Conservation (phyloP, 2,888 invertebrate genomes). For the Griposia aprilina region DNA sequence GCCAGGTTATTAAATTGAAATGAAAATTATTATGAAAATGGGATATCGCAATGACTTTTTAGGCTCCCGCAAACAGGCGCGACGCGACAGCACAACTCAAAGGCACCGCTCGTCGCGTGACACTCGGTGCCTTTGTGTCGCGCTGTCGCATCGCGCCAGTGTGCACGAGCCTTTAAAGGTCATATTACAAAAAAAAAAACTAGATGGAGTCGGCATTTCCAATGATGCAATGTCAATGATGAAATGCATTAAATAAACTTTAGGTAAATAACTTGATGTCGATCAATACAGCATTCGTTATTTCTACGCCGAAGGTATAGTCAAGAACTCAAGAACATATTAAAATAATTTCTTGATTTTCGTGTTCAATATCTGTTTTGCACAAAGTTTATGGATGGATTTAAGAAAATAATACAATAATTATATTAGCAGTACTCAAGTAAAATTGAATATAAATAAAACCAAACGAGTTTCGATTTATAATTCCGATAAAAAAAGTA, state of each 20-base stretch:
- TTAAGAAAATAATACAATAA: neutral
- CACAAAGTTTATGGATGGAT: neutral
- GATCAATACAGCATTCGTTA: neutral
- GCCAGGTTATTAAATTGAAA: neutral
- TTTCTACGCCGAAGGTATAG: neutral
- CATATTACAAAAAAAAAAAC: neutral
- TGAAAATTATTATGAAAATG: neutral
- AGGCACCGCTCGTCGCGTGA: too few relatives aligned
- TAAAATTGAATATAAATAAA: slow-evolving; percentile 5
- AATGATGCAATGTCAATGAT: neutral
- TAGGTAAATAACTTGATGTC: neutral
- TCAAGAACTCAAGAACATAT: neutral
- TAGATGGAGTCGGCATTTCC: neutral
- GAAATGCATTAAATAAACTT: neutral
- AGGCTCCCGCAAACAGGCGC: too few relatives aligned
- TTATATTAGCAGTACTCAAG: neutral
- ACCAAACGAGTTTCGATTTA: slow-evolving; percentile 1
- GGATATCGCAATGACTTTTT: neutral
- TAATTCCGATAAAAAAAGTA: too few relatives aligned
- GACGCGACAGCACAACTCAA: too few relatives aligned
- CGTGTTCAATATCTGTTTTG: neutral
- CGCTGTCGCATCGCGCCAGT: too few relatives aligned
- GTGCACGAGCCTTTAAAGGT: too few relatives aligned
- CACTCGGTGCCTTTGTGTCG: too few relatives aligned
- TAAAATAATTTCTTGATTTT: neutral